Conservation (phyloP, 2,888 invertebrate genomes). For the Ophraella communa region DNA sequence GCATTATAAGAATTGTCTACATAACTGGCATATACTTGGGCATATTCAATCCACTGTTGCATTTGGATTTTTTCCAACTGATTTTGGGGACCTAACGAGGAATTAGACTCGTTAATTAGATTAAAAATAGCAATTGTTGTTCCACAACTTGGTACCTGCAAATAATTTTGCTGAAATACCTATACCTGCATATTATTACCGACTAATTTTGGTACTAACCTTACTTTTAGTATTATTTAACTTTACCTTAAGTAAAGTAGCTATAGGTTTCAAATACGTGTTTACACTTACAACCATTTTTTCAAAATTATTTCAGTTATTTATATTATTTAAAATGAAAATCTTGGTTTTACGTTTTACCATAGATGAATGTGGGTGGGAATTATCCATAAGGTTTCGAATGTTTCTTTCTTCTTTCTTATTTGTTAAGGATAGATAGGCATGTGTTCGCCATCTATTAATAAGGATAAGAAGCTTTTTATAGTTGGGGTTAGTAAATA, state of each 20-base stretch:
- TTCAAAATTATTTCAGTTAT: no score
- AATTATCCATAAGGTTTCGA: no score
- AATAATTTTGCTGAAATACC: no score
- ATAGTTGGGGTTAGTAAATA: no score
- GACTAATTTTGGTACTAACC: neutral
- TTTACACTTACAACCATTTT: constrained; percentile 17
- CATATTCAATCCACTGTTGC: constrained; percentile 57
- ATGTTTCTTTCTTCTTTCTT: no score
- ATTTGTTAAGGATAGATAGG: no score
- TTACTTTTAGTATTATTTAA: constrained; percentile 13
- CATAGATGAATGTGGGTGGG: no score
- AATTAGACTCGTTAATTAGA: constrained; percentile 48
- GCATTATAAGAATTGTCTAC: constrained; percentile 35
- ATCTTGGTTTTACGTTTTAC: no score
- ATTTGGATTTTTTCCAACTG: constrained; percentile 50
- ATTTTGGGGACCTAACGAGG: constrained; percentile 39
- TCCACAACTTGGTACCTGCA: constrained; percentile 11
- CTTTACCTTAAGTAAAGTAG: constrained; percentile 21
- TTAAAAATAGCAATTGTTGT: constrained; percentile 51
- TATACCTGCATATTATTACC: no score
- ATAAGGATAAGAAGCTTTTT: no score
- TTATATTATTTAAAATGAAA: no score
- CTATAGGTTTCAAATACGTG: constrained; percentile 12
- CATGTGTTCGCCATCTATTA: no score
- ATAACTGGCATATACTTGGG: constrained; percentile 48